Percentiles rank a stretch among this genome's conserved stretches.
phyloP scores from a whole-genome alignment of 2,888 invertebrate genomes.

The Esperia sulphurella region DNA sequence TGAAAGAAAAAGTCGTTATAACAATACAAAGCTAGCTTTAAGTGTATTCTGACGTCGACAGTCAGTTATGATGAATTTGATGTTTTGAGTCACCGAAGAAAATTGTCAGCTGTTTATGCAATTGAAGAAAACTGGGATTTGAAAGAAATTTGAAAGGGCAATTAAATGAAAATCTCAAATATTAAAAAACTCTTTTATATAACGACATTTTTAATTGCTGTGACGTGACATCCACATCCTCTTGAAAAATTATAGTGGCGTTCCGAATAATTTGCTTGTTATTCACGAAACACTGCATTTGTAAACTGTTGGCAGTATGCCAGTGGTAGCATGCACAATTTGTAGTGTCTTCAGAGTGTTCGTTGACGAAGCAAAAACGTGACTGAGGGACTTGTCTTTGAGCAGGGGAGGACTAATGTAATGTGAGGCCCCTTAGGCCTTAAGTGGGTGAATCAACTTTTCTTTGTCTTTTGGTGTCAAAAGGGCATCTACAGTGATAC shows the following conservation, averaged over 20 bases:
- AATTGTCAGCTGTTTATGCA: no score
- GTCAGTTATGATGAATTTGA: no score
- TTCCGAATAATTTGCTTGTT: constrained; percentile 53
- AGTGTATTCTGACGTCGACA: no score
- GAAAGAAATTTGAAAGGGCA: background rate
- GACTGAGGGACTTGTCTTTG: constrained; percentile 34
- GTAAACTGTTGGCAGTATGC: constrained; percentile 61
- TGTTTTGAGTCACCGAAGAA: no score
- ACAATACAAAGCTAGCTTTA: no score
- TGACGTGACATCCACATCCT: constrained; percentile 6
- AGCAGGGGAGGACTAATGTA: background rate
- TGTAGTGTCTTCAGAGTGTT: constrained; percentile 46
- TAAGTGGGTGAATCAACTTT: background rate
- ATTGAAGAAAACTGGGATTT: background rate
- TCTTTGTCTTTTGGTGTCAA: no score
- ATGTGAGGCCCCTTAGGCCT: background rate
- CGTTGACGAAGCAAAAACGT: constrained; percentile 58
- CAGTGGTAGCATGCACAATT: constrained; percentile 52
- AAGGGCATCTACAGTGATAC: no score
- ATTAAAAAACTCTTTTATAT: background rate
- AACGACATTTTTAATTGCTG: constrained; percentile 7
- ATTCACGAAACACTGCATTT: constrained; percentile 56
- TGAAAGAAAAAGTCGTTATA: no score
- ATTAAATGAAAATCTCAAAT: background rate
- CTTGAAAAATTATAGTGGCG: constrained; percentile 18